These are phyloP conservation scores for Montipora capricornis DNA, from an alignment of 64 coral and sea anemone genomes.

Conservation along the genomic window DNA sequence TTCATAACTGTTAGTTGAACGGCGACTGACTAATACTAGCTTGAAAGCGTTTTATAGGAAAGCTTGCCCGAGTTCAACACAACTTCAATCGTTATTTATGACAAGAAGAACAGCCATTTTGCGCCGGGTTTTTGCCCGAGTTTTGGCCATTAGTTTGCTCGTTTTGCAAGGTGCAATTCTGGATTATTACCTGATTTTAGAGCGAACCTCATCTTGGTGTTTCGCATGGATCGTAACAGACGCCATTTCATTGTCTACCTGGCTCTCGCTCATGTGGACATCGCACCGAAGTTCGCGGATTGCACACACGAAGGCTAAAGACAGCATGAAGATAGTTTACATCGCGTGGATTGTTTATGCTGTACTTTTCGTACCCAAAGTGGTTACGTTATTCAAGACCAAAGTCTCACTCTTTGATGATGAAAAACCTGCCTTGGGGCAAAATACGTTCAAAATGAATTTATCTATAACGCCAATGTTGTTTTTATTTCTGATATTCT, in stretches of 20 bases:
- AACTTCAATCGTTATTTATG: conserved; percentile 6
- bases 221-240: conserved; percentile 82
- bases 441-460: conserved; percentile 89
- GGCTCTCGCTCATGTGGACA: conserved; percentile 75
- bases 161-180: conserved; percentile 71
- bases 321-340: conserved; percentile 81
- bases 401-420: conserved; percentile 56
- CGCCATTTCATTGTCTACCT: conserved; percentile 46
- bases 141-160: conserved; percentile 63
- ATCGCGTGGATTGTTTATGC: conserved; percentile 90
- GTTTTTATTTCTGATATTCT: conserved; percentile 88
- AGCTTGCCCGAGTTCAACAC: no score
- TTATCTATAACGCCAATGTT: conserved; percentile 86
- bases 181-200: conserved; percentile 78
- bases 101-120: conserved; percentile 44
- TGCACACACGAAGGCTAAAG: neutral
- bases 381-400: conserved; percentile 75
- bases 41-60: no score
- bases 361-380: conserved; percentile 80
- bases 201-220: conserved; percentile 41
- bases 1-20: no score
- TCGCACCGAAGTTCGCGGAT: conserved; percentile 48
- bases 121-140: conserved; percentile 65
- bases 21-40: no score
- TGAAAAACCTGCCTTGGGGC: conserved; percentile 66